Evolutionary conservation across 2,113 vertebrate species (phyloP), one percentile per base, ranked within the genome.

Genomic region (Ceuthmochares aereus): DNA sequence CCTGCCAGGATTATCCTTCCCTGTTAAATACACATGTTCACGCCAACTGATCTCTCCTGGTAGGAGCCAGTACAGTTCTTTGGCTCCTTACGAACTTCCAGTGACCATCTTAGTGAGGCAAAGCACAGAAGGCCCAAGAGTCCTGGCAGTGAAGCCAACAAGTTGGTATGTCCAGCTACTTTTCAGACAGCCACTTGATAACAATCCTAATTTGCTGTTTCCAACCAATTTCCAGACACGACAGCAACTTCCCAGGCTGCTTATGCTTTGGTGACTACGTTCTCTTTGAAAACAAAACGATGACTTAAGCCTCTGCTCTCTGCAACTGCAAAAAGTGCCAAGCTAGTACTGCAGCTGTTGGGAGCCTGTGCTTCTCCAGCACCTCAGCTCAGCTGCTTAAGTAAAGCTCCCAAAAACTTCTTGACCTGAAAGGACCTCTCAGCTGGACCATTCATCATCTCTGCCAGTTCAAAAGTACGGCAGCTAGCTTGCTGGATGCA

Each of bases 161-260:
- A 83, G 75, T 87, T 45, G 59, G 75, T 42, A 80, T 22, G 22
- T 34, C 82, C 92, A 94, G 83, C 75, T 94, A 88, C 64, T 95
- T 92, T 77, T 90, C 68, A 88, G 68, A 26, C 45, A 94, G 79
- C 26, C 83, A 90, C 72, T 91, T 81, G 73, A 62, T 73, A 96
- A 42, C 73, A 84, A 84, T 75, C 74, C 77, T 75, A 42, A 90
- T 89, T 63, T 83, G 68, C 83, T 64, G 45, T 66, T 95, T 89
- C 60, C 52, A 84, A 77, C 56, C 75, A 22, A 64, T 70, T 88
- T 77, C 64, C 59, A 93, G 87, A 62, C 59, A 70, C 6, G 26
- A 92, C 66, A 86, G 66, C 73, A 92, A 74, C 66, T 86, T 52
- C 8, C 7, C 82, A 94, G 30, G 55, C 60, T 77, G 59, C 73